Evolutionary conservation across 2,888 invertebrate species (phyloP), one percentile per base, ranked within the genome.

Genomic region (Fragum sueziense): DNA sequence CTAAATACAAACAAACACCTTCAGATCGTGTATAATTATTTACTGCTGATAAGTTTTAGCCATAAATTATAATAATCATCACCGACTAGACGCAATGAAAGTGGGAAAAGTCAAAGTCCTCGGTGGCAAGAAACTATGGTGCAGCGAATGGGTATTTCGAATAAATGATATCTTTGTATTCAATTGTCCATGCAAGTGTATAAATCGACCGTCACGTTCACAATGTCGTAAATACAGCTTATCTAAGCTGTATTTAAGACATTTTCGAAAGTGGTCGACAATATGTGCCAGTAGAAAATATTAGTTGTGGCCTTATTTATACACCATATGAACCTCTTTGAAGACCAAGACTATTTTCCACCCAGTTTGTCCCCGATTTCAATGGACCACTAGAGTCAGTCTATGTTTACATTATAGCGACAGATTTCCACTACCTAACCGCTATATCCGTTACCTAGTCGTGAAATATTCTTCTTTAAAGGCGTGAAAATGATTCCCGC

Each of bases 401-500:
- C 82, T 82, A 59, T 85, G 54, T 82, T 82, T 80, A 79, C 72
- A 69, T 67, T 76, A 70, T 52, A 74, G 76, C 74, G 76, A 82
- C 78, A 76, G 74, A 54, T 70, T 76, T 74, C 69, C 74, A 67
- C 71, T 78, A 69, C 79, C 78, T 73, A 59, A 59, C 68, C 41
- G 47, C 84, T 52, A 62, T 54, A 80, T 75, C 74, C 78, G 85
- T 85, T 52, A 79, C 54, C 71, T 41, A 70, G 82, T 33, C 73
- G 79, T 76, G 75, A 80, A 85, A 74, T 79, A 85, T 85, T 75
- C 76, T 65, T 79, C 67, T 79, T 74, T 76, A 82, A 75, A 80
- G 80, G 81, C 61, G 85, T 82, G 85, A 85, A 85, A 80, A 85
- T 78, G 80, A 78, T 86, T 78, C 77, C 71, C 76, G 71, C 83